Base-by-base conservation (phyloP, 2,888 invertebrate species). In the Ophion slaviceki region DNA sequence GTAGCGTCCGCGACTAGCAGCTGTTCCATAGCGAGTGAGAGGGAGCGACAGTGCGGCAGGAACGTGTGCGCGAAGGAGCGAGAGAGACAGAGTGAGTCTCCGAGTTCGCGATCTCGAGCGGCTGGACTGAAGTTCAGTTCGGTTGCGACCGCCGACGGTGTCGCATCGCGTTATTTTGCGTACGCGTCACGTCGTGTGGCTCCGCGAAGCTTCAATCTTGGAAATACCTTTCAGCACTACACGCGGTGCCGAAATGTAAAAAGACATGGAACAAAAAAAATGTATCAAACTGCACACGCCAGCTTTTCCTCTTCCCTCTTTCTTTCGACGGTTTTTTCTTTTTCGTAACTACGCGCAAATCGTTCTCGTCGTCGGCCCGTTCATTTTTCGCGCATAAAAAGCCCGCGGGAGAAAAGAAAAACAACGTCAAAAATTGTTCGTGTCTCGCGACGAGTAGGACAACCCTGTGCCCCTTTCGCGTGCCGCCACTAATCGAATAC, bases 121-220 rank as follows among this genome's bases (percentile, higher is more conserved):
- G 24, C 20, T 20, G 53, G 79, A 79, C 80, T 80, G 82, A 76
- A 83, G 80, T 83, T 87, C 83, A 87, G 87, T 88, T 87, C 86
- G 77, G 87, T 82, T 86, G 88, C 88, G 88, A 85, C 87, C 87
- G 86, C 84, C 87, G 86, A 85, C 86, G 86, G 85, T 87, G 87
- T 86, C 86, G 86, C 83, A 75, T 87, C 86, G 87, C 70, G 81
- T 72, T 62, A 72, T 81, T 67, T 14, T 67, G 24, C 28, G 10
- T 11, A 36, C 20, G 20, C 2, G 17, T 17, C 24, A 32, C 14
- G 66, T 10, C 24, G 14, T 10, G 11, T 6, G 32, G 28, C 20
- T 32, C 8, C 66, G 32, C 11, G 4, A 32, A 14, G 2, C 53
- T 14, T 40, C 40, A 40, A 14, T 17, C 14, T 14, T 17, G 17